Evolutionary conservation across 1,140 invertebrate species (phyloP).

Genomic region (Capitella teleta): DNA sequence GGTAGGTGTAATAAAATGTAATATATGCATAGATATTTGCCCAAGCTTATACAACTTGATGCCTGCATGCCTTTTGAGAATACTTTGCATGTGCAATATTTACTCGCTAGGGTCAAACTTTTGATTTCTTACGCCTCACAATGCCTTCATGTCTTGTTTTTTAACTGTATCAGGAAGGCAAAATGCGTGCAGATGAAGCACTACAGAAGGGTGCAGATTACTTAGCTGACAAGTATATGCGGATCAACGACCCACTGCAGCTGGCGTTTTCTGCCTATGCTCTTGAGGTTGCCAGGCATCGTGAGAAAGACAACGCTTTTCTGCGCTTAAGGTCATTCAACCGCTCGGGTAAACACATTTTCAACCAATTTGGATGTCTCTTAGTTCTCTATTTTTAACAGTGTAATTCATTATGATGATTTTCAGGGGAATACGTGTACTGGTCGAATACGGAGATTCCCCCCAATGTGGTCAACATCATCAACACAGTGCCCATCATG

Average conservation of each 20-base stretch:
- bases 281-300: conserved; percentile 63
- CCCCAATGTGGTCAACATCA: conserved; percentile 20
- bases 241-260: conserved; percentile 65
- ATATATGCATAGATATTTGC: not conserved
- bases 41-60: too few relatives aligned
- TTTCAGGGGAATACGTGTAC: conserved; percentile 23
- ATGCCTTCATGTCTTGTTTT: conserved; percentile 18
- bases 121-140: too few relatives aligned
- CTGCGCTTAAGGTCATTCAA: conserved; percentile 3
- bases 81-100: too few relatives aligned
- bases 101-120: too few relatives aligned
- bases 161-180: conserved; percentile 3
- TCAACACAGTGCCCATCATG: conserved; percentile 64
- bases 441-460: conserved; percentile 29
- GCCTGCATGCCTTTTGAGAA: too few relatives aligned
- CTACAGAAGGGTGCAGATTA: conserved; percentile 56
- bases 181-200: conserved; percentile 13
- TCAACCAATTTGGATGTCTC: conserved; percentile 52
- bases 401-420: not conserved
- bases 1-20: not conserved
- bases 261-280: conserved; percentile 79
- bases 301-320: conserved; percentile 61
- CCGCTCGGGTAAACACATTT: not conserved
- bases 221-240: conserved; percentile 67
- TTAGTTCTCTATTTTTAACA: conserved; percentile 46